phyloP scores from a whole-genome alignment of 2,797 vertebrate genomes.

The Acrossocheilus fasciatus region DNA sequence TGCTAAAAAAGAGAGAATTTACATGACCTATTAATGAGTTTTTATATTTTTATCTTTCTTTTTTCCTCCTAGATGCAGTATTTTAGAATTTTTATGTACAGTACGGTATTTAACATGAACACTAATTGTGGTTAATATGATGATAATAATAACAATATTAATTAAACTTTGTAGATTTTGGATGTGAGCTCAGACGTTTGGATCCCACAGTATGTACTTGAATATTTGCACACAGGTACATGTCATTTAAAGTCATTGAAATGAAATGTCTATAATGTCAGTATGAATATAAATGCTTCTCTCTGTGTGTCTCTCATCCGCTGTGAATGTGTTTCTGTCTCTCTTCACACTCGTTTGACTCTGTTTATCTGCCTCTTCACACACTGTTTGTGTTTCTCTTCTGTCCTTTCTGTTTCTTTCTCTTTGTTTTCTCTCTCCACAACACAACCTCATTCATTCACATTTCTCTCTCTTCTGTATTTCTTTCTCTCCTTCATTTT shows the following conservation, averaged over 20 bases:
- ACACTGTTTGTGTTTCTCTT: conserved; percentile 21
- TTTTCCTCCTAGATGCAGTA: too few species aligned
- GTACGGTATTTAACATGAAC: too few species aligned
- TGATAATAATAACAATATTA: not conserved
- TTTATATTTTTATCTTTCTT: too few species aligned
- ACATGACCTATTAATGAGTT: not conserved
- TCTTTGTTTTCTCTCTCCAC: conserved; percentile 23
- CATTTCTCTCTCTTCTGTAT: not conserved
- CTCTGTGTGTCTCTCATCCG: not conserved
- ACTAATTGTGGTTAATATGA: not conserved
- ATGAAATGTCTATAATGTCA: not conserved
- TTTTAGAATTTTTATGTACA: too few species aligned
- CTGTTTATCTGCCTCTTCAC: conserved; percentile 25
- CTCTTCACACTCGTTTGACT: conserved; percentile 21
- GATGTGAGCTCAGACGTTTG: not conserved
- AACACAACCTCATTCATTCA: conserved; percentile 1
- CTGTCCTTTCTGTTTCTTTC: not conserved
- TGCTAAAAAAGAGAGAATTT: not conserved
- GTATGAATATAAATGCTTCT: not conserved
- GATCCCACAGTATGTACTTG: not conserved
- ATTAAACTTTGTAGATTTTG: not conserved
- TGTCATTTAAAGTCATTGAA: not conserved
- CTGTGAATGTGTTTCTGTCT: not conserved
- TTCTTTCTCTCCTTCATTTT: not conserved
- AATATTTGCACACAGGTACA: not conserved